These are phyloP conservation scores for Cherax quadricarinatus DNA, from an alignment of 1,140 invertebrate genomes.

Conservation along the genomic window DNA sequence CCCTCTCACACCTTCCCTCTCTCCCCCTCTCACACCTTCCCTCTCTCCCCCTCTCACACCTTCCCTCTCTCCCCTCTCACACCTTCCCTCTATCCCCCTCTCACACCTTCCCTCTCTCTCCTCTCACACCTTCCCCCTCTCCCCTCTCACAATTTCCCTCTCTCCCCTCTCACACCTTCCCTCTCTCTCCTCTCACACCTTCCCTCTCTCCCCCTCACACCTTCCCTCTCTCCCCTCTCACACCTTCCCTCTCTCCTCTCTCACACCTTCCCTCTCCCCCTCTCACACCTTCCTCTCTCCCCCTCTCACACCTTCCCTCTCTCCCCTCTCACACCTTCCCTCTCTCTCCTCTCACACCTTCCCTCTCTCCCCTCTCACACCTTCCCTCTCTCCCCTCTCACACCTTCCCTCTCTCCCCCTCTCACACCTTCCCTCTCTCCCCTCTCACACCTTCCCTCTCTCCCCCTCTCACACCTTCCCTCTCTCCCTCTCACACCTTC, in stretches of 20 bases:
- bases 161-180: not conserved
- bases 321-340: too few species aligned
- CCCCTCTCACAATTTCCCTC: not conserved
- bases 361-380: not conserved
- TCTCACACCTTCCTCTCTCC: not conserved
- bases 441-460: not conserved
- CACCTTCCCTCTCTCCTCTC: too few species aligned
- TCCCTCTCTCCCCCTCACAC: not conserved
- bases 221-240: too few species aligned
- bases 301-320: not conserved
- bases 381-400: too few species aligned
- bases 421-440: not conserved
- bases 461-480: too few species aligned
- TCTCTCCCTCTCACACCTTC: too few species aligned
- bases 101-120: too few species aligned
- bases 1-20: not conserved
- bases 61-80: too few species aligned
- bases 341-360: too few species aligned
- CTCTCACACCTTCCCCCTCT: not conserved
- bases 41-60: not conserved
- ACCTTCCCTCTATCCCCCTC: too few species aligned
- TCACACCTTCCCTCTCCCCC: not conserved
- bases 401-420: not conserved
- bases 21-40: not conserved
- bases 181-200: not conserved